Conservation (phyloP, 2,888 invertebrate genomes). For the Agriopis leucophaearia region DNA sequence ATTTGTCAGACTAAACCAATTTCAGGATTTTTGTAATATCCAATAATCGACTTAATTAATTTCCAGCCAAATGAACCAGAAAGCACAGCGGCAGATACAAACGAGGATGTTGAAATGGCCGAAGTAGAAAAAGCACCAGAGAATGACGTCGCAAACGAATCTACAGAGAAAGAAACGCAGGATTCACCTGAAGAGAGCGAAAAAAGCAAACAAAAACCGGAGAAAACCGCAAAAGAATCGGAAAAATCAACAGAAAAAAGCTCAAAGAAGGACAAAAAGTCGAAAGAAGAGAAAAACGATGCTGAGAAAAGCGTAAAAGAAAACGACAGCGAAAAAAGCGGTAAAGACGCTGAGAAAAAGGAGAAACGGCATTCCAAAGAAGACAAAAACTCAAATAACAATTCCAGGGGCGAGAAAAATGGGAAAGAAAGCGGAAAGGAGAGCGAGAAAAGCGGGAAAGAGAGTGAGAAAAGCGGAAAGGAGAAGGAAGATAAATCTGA, state of each 20-base stretch:
- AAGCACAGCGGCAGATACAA: slow-evolving; percentile 1
- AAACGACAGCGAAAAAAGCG: slow-evolving; percentile 10
- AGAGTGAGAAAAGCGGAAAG: slow-evolving; percentile 30
- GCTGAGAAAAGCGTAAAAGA: background rate
- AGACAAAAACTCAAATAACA: slow-evolving; percentile 3
- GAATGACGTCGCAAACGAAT: slow-evolving; percentile 13
- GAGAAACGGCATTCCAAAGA: slow-evolving; percentile 17
- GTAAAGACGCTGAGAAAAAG: slow-evolving; percentile 4
- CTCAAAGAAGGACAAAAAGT: slow-evolving; percentile 24
- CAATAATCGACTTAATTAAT: background rate
- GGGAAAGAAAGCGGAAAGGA: slow-evolving; percentile 22
- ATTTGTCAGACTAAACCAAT: no score
- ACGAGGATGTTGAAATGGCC: slow-evolving; percentile 33
- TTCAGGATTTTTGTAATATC: background rate
- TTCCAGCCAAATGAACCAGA: slow-evolving; percentile 39
- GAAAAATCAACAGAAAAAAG: slow-evolving; percentile 25
- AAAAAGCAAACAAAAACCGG: slow-evolving; percentile 30
- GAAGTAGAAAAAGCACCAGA: slow-evolving; percentile 20
- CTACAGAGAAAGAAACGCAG: slow-evolving; percentile 22
- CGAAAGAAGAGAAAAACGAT: slow-evolving; percentile 27
- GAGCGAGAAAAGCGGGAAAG: slow-evolving; percentile 33
- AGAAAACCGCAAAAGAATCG: slow-evolving; percentile 12
- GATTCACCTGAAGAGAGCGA: slow-evolving; percentile 27
- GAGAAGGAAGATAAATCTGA: slow-evolving; percentile 28
- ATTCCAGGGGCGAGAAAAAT: slow-evolving; percentile 19